Base-by-base conservation (phyloP, 2,113 vertebrate species). In the Megaceryle maxima region DNA sequence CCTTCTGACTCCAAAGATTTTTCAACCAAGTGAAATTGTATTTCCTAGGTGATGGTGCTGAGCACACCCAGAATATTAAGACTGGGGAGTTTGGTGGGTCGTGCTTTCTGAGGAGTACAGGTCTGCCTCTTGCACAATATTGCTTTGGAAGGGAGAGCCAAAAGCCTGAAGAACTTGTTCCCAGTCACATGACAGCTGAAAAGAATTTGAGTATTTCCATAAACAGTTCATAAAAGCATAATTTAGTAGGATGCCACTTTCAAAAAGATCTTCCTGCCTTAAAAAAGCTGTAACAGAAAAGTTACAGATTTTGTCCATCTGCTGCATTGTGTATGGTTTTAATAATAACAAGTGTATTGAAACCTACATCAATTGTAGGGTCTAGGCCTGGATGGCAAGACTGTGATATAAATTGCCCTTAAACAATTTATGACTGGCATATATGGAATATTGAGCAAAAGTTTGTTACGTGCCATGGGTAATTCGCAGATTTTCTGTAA, bases 1-100 rank as follows among this genome's bases (percentile, higher is more conserved):
- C 87, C 88, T 83, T 90, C 57, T 81, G 48, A 81, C 76, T 81
- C 59, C 39, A 78, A 81, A 62, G 88, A 73, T 79, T 95, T 94
- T 92, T 37, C 35, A 85, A 33, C 19, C 11, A 83, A 78, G 16
- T 75, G 13, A 60, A 78, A 78, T 87, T 92, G 78, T 46, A 63
- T 77, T 66, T 43, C 19, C 26, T 73, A 46, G 16, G 28, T 87
- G 87, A 53, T 44, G 26, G 69, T 72, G 35, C n/a, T 82, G 44
- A 60, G 10, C 35, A 76, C 24, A 72, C 35, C 48, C 67, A 46
- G 75, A 87, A 82, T 70, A 66, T 12, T 60, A 35, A 66, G 17
- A 6, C 33, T 33, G 73, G 67, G 18, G 18, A 35, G 50, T 55
- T 72, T 39, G 17, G 11, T 82, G 69, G 13, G 37, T 29, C 35